phyloP scores from a whole-genome alignment of 2,113 vertebrate genomes.

The Zosterops japonicus region DNA sequence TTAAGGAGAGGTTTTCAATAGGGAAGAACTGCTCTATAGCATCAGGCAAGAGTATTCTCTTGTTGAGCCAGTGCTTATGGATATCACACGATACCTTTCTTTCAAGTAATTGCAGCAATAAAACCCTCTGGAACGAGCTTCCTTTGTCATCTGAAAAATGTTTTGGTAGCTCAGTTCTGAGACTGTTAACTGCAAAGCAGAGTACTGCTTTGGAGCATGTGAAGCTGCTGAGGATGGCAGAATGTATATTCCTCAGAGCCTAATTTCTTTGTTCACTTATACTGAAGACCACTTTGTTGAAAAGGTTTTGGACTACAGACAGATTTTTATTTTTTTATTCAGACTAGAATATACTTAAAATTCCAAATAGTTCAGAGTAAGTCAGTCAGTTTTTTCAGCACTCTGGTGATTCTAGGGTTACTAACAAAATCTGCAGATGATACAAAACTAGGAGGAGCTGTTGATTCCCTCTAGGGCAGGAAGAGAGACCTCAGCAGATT shows the following conservation, averaged over 20 bases:
- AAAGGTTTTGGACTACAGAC: background rate
- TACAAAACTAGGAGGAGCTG: background rate
- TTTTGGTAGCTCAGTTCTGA: background rate
- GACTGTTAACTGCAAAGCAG: background rate
- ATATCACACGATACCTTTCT: background rate
- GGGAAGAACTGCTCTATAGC: background rate
- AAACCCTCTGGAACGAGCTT: background rate
- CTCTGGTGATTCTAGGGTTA: background rate
- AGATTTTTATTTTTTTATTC: background rate
- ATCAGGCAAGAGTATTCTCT: background rate
- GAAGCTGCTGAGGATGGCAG: background rate
- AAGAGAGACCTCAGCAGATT: background rate
- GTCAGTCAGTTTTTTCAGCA: background rate
- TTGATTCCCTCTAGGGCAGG: background rate
- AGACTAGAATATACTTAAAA: background rate
- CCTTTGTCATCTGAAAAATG: background rate
- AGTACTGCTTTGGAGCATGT: background rate
- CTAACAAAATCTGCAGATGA: rapidly evolving
- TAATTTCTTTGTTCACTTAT: background rate
- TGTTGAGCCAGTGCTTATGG: background rate
- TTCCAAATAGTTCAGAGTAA: background rate
- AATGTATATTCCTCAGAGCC: background rate
- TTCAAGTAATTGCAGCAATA: background rate
- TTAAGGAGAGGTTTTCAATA: background rate
- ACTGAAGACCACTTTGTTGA: background rate